Base-by-base conservation (phyloP, 2,113 vertebrate species). In the Trochalopteron elliotii region DNA sequence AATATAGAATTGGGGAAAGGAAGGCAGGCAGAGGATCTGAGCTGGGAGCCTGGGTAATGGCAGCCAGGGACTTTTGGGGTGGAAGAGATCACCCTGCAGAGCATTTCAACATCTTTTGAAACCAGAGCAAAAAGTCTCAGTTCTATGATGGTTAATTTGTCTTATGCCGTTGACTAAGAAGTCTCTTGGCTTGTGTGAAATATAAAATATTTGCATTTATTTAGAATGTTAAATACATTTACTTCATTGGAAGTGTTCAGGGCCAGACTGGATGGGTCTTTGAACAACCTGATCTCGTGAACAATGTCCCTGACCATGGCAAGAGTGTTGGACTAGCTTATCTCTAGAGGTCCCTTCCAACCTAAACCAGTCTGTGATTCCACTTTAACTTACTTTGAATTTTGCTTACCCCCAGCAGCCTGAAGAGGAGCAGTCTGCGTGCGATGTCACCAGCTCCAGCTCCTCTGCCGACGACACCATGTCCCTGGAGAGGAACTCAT, bases 401-500 rank as follows among this genome's bases (percentile, higher is more conserved):
- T 55, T 67, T 61, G 33, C 53, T 64, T 82, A 19, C 79, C 39
- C 10, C 1, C 92, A 95, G 56, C 96, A 98, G 95, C 88, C 97
- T 3, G 98, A 98, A 87, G 98, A 98, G 56, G 98, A 98, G 45
- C 98, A 97, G 45, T 96, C 93, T 19, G 89, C 31, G 2, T 98
- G 97, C 3, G 99, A 99, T 89, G 95, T 98, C 65, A 95, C 98
- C 67, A 99, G 98, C 55, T 99, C 99, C 94, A 98, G 98, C 82
- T 99, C 99, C 40, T 99, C 99, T 47, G 98, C 98, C 0, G 99
- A 99, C 72, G 99, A 99, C 95, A 98, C 98, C 1, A 82, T 98
- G 70, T 99, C 98, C 30, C 93, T 99, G 33, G 98, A 98, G n/a
- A 98, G 97, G 28, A 98, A 98, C 90, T 99, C 99, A 37, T 99